These are phyloP conservation scores for Bubo scandiacus DNA, from an alignment of 2,113 vertebrate genomes.

Conservation along the genomic window DNA sequence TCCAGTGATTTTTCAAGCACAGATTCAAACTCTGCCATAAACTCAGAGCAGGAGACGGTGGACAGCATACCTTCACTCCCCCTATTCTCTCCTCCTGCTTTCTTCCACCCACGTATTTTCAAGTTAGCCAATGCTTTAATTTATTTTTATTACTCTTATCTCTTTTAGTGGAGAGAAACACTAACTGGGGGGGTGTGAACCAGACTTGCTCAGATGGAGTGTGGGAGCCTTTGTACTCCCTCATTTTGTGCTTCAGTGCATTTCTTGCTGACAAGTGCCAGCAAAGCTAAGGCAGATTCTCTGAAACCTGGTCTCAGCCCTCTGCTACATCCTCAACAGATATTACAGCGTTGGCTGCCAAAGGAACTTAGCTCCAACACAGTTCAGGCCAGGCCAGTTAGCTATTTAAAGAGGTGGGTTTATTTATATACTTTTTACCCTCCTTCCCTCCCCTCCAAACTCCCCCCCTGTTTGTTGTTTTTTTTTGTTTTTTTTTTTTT, in stretches of 20 bases:
- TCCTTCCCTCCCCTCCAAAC: background rate
- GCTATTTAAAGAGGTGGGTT: constrained; percentile 29
- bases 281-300: background rate
- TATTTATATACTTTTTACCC: background rate
- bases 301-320: background rate
- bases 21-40: background rate
- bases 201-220: background rate
- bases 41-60: background rate
- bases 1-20: background rate
- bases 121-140: background rate
- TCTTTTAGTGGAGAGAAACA: background rate
- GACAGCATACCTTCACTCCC: background rate
- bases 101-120: background rate
- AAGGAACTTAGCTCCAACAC: background rate
- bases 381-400: constrained; percentile 12
- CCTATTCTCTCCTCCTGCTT: background rate
- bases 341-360: background rate
- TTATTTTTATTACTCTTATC: background rate
- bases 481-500: background rate
- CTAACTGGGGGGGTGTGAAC: background rate
- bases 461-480: background rate
- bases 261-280: background rate
- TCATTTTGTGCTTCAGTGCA: background rate
- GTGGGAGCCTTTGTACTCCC: background rate
- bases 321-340: background rate